Base-by-base conservation (phyloP, 2,113 vertebrate genomes). In the Sialia sialis region DNA sequence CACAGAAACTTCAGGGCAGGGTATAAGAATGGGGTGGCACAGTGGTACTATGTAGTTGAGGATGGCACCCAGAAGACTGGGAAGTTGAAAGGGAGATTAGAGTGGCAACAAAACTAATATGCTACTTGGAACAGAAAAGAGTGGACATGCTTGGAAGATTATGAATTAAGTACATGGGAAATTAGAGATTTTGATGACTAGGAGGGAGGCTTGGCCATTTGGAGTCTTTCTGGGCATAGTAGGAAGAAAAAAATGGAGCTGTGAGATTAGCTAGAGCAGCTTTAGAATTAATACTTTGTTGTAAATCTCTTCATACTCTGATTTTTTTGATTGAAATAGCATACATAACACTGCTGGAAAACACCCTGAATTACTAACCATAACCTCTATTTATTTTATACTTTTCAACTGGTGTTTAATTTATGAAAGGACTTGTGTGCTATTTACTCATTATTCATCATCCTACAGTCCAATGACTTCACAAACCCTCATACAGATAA, bases 51-150 rank as follows among this genome's bases (percentile, higher is more conserved):
- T 13, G 4, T 18, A 66, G n/a, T 15, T 15, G 58, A 78, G 15
- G 18, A 8, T 5, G 2, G 8, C 1, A 4, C 55, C 13, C 16
- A 48, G 13, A 72, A 9, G 7, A 7, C 0, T 59, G 6, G 4
- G 16, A 3, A 66, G 4, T 18, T 78, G n/a, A 78, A 63, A 80
- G 9, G 5, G 7, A 70, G 6, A 3, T 26, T 49, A 49, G 9
- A 13, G 22, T 32, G 29, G 16, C n/a, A 29, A 4, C 8, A 76
- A 90, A 87, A 75, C 7, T 27, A 19, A 51, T 16, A n/a, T 1
- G 29, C 15, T 46, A 20, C 3, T 59, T 72, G 39, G 18, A 93
- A 9, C 7, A 85, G 27, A 72, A 75, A 36, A 82, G 18, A 86
- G 5, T 30, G 11, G 22, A 36, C 4, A 14, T 48, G 6, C 13